Percentiles rank a stretch among this genome's conserved stretches.
These are phyloP conservation scores for Plestiodon gilberti DNA, from an alignment of 2,113 vertebrate genomes.

Conservation along the genomic window DNA sequence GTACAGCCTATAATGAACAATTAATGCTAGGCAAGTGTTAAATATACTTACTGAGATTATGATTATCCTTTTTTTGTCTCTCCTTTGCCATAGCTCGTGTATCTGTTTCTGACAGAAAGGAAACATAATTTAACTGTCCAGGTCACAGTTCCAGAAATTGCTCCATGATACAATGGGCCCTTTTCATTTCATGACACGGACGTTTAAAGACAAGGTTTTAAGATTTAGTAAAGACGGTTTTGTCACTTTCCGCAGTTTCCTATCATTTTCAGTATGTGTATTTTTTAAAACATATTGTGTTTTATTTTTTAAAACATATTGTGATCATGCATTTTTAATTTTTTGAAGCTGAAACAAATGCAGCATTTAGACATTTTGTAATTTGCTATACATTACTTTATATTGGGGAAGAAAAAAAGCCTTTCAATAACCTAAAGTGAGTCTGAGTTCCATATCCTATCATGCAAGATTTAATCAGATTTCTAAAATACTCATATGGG, in stretches of 20 bases:
- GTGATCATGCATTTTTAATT: conserved; percentile 6
- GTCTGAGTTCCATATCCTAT: conserved; percentile 54
- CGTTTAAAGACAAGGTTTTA: conserved; percentile 11
- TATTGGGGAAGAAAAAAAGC: conserved; percentile 16
- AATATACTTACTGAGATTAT: conserved; percentile 92
- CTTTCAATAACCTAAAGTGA: conserved; percentile 41
- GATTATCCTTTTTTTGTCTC: conserved; percentile 98
- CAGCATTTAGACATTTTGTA: conserved; percentile 17
- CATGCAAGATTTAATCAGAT: conserved; percentile 63
- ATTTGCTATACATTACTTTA: conserved; percentile 51
- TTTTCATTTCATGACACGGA: conserved; percentile 22
- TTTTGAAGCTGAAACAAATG: background rate
- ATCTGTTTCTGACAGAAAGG: conserved; percentile 86
- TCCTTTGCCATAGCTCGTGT: conserved; percentile 93
- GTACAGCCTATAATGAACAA: background rate
- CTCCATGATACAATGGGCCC: conserved; percentile 10
- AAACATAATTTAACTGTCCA: conserved; percentile 59
- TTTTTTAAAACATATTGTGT: too few relatives aligned
- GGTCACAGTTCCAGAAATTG: conserved; percentile 26
- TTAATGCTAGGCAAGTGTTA: conserved; percentile 38
- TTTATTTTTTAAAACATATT: conserved; percentile 2
- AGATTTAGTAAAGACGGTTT: conserved; percentile 7
- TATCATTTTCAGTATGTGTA: background rate
- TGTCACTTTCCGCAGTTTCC: conserved; percentile 17
- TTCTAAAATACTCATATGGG: conserved; percentile 47